Base-by-base conservation (phyloP, 2,888 invertebrate species). In the Capitulum mitella region DNA sequence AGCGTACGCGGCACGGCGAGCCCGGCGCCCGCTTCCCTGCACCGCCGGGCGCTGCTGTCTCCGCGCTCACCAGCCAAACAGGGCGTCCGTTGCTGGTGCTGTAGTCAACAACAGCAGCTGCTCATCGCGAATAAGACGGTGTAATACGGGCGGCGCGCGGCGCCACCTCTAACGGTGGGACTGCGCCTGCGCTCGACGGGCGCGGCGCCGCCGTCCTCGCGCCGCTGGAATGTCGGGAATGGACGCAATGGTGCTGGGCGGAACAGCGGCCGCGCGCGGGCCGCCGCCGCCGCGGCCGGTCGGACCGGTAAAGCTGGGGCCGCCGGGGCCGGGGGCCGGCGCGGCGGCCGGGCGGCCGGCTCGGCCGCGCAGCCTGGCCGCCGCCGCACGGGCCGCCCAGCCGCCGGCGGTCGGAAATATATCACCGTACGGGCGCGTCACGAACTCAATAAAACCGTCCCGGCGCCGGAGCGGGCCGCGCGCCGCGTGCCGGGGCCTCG, bases 211-310 rank as follows among this genome's bases (percentile, higher is more conserved):
- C 54, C n/a, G n/a, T n/a, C n/a, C n/a, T n/a, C 37, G 19, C 22
- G 22, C 70, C 10, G 1, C 70, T 70, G 70, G 70, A 70, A 70
- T 70, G 70, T 70, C 64, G n/a, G 14, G 34, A 70, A 37, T 70
- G 70, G 70, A 70, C 70, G 70, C 22, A 70, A 37, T 70, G 19
- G 70, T 70, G 40, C 29, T 70, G 70, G 70, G 70, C 70, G 70
- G 70, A 70, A 70, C 70, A 40, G 19, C 34, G 37, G 22, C 16
- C 64, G 37, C 16, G 19, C 61, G 61, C 29, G 29, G 26, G 19
- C 26, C 54, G 6, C 26, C 54, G 54, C 26, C 19, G 14, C 54
- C 54, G 54, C 54, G 26, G 22, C 54, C 26, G 26, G 54, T 22
- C 54, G 26, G 54, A 26, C 54, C 54, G 3, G 61, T 61, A 61